Percentiles rank a stretch among this genome's conserved stretches.
phyloP scores from a whole-genome alignment of 2,888 invertebrate genomes.

The Diploptera punctata region DNA sequence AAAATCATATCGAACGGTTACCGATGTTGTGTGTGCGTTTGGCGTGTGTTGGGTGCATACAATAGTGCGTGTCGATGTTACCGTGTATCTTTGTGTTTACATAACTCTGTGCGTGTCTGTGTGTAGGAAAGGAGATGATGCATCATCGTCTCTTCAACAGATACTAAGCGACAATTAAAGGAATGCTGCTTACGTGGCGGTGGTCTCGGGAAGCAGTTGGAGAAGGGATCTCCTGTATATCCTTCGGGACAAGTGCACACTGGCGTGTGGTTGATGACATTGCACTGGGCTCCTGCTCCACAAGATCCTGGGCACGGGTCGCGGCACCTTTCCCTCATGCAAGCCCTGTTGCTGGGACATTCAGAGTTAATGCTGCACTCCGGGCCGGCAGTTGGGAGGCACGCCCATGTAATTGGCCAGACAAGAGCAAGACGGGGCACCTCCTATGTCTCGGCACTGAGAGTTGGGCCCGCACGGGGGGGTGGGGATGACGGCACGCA shows the following conservation, averaged over 20 bases:
- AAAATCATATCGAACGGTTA: neutral
- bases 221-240: constrained; percentile 53
- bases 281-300: constrained; percentile 50
- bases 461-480: constrained; percentile 52
- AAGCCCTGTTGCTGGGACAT: constrained; percentile 48
- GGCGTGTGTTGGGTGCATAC: neutral
- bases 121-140: neutral
- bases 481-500: constrained; percentile 47
- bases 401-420: constrained; percentile 50
- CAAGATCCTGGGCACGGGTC: constrained; percentile 51
- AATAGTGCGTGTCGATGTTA: neutral
- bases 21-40: neutral
- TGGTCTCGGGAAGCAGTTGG: constrained; percentile 48
- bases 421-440: constrained; percentile 49
- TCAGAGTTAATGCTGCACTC: constrained; percentile 46
- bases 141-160: neutral
- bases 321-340: constrained; percentile 48
- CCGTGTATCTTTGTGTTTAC: neutral
- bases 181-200: constrained; percentile 39
- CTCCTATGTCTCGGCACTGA: constrained; percentile 49
- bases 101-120: no score
- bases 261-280: constrained; percentile 51
- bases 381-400: constrained; percentile 48
- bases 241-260: constrained; percentile 62
- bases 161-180: constrained; percentile 64